A percentile compares a stretch with the other conserved stretches of the same genome.
phyloP scores from a whole-genome alignment of 2,113 vertebrate species.

The Ancistrus triradiatus region DNA sequence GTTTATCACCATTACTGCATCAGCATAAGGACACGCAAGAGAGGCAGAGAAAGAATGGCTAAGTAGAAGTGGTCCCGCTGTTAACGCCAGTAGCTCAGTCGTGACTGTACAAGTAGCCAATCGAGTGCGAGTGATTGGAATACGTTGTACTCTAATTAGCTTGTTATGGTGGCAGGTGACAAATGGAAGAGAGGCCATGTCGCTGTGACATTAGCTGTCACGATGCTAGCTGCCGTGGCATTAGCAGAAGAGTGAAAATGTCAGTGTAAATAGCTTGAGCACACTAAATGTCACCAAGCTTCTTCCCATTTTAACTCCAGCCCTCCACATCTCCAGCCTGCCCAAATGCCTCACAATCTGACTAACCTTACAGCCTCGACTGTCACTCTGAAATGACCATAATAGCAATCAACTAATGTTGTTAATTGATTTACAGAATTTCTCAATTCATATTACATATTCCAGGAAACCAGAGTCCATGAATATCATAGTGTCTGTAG shows the following conservation, averaged over 20 bases:
- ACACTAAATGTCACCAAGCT: constrained; percentile 38
- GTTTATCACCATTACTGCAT: no score
- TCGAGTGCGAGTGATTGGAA: constrained; percentile 1
- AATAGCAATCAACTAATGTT: no score
- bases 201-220: constrained; percentile 37
- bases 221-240: constrained; percentile 30
- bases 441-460: no score
- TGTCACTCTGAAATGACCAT: no score
- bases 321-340: not conserved
- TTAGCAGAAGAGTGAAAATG: constrained; percentile 47
- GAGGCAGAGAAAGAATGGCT: not conserved
- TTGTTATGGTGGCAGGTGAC: constrained; percentile 45
- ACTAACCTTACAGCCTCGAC: not conserved
- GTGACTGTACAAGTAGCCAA: constrained; percentile 1
- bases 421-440: no score
- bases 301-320: constrained; percentile 11
- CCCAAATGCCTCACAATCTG: constrained; percentile 7
- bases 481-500: no score
- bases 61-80: constrained; percentile 2
- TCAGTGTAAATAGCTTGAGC: constrained; percentile 38
- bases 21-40: no score
- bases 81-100: constrained; percentile 1
- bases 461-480: no score
- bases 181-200: constrained; percentile 36
- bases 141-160: constrained; percentile 38